Percentiles rank a stretch among this genome's conserved stretches.
phyloP scores from a whole-genome alignment of 1,140 invertebrate genomes.

The Lepidurus apus region DNA sequence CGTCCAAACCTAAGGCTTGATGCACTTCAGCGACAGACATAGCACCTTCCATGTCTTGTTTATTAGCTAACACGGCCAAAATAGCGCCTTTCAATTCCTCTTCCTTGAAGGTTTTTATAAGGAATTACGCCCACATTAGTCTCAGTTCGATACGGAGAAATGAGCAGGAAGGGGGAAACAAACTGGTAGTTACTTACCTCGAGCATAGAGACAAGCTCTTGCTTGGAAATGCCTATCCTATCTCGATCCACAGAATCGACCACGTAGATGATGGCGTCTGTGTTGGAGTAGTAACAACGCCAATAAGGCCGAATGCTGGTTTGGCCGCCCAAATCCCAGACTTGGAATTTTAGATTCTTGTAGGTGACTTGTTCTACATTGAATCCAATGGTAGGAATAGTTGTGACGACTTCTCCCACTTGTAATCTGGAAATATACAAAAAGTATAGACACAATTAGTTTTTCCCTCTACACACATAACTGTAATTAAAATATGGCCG shows the following conservation, averaged over 20 bases:
- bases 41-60: constrained; percentile 97
- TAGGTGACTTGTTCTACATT: constrained; percentile 96
- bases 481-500: constrained; percentile 17
- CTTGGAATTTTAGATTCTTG: constrained; percentile 94
- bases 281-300: constrained; percentile 99
- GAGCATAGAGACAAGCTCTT: constrained; percentile 95
- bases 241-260: constrained; percentile 98
- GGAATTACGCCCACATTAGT: not conserved
- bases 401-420: constrained; percentile 99
- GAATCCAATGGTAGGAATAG: constrained; percentile 97
- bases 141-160: not conserved
- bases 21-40: constrained; percentile 95
- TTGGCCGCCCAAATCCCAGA: constrained; percentile 98
- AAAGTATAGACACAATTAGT: not conserved
- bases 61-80: constrained; percentile 96
- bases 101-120: constrained; percentile 57
- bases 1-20: constrained; percentile 88
- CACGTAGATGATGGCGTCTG: constrained; percentile 99
- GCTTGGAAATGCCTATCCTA: constrained; percentile 97
- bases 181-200: constrained; percentile 54
- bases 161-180: not conserved
- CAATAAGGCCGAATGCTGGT: constrained; percentile 98
- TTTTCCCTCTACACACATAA: constrained; percentile 16
- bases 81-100: constrained; percentile 94
- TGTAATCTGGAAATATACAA: constrained; percentile 60